phyloP scores from a whole-genome alignment of 2,113 vertebrate species.

The Panurus biarmicus region DNA sequence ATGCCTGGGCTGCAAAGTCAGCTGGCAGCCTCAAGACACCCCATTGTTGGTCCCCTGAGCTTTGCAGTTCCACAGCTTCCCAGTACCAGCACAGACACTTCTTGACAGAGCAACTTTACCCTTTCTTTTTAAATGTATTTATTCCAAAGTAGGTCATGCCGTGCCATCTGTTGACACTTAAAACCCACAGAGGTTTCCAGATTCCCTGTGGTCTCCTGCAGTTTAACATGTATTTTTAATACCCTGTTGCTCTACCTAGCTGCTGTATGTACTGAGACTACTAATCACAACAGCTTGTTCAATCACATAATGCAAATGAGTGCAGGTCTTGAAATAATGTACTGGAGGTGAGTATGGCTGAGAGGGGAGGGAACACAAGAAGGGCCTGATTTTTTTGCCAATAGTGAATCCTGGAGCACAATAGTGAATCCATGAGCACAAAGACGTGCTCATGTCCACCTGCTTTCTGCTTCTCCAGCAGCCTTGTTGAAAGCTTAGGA shows the following conservation, averaged over 20 bases:
- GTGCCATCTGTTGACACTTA: neutral
- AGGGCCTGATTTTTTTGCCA: neutral
- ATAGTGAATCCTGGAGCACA: neutral
- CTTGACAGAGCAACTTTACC: neutral
- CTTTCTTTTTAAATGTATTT: neutral
- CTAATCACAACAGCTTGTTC: neutral
- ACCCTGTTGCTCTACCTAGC: neutral
- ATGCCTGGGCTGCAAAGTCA: neutral
- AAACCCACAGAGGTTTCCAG: neutral
- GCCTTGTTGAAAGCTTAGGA: neutral
- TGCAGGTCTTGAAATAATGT: neutral
- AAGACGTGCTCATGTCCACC: neutral
- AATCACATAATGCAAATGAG: neutral
- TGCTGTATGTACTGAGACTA: neutral
- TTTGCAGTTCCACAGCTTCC: neutral
- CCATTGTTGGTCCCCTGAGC: neutral
- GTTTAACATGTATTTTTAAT: neutral
- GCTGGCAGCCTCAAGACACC: neutral
- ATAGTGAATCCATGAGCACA: neutral
- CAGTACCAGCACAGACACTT: neutral
- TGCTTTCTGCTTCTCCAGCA: neutral
- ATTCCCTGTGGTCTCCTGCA: neutral
- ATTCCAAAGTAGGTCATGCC: constrained; percentile 1
- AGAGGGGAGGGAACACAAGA: neutral
- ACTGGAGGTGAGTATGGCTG: neutral